Evolutionary conservation across 1,140 invertebrate species (phyloP).

Genomic region (Panulirus ornatus): DNA sequence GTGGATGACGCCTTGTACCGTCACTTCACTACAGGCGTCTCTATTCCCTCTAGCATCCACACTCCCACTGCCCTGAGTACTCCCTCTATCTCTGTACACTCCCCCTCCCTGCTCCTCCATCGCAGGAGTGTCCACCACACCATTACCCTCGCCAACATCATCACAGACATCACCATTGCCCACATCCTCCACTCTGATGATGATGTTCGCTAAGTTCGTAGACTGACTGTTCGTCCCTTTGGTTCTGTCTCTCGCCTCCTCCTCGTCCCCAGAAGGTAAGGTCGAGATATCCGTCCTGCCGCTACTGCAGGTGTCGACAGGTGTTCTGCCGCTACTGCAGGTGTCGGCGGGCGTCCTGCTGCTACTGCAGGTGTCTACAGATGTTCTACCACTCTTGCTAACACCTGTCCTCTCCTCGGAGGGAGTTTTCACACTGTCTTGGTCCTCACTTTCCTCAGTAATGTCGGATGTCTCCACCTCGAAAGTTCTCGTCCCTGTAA

Average conservation of each 20-base stretch:
- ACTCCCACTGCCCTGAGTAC: neutral
- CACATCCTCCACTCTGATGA: slow-evolving; percentile 58
- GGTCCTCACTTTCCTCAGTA: slow-evolving; percentile 46
- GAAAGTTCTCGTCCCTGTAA: neutral
- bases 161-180: neutral
- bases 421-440: neutral
- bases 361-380: neutral
- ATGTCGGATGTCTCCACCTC: slow-evolving; percentile 10
- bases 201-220: slow-evolving; percentile 23
- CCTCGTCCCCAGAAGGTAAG: neutral
- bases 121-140: neutral
- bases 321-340: neutral
- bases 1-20: neutral
- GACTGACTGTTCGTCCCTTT: neutral
- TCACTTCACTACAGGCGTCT: neutral
- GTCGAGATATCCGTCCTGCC: neutral
- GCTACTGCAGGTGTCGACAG: neutral
- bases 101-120: neutral
- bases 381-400: neutral
- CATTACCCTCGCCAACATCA: neutral
- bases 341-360: neutral
- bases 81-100: neutral
- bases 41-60: neutral
- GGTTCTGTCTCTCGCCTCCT: neutral
- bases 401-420: neutral